Conservation (phyloP, 2,113 vertebrate genomes). For the Nibea coibor region DNA sequence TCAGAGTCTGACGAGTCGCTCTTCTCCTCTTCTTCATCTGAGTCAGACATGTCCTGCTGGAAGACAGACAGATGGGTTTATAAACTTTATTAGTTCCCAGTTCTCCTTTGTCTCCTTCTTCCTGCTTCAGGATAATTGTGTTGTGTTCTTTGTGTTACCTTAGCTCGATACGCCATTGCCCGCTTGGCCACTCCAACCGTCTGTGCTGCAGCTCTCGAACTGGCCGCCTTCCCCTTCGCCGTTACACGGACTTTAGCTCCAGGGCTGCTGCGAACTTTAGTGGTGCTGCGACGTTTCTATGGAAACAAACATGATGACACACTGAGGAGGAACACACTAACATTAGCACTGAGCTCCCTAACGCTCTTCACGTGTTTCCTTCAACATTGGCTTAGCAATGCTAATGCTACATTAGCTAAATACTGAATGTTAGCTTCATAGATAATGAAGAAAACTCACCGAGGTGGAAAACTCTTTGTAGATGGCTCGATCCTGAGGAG, state of each 20-base stretch:
- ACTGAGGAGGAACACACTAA: background rate
- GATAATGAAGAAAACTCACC: slow-evolving; percentile 70
- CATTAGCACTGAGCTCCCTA: background rate
- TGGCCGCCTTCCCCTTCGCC: slow-evolving; percentile 77
- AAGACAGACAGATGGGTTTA: slow-evolving; percentile 7
- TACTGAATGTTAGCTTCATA: background rate
- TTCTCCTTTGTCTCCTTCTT: no score
- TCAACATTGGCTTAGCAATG: no score
- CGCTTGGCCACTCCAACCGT: slow-evolving; percentile 78
- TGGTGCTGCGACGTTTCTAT: slow-evolving; percentile 83
- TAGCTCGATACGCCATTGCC: slow-evolving; percentile 85
- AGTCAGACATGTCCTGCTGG: slow-evolving; percentile 84
- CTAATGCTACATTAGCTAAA: background rate
- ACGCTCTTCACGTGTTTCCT: no score
- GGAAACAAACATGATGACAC: background rate
- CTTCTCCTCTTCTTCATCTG: slow-evolving; percentile 80
- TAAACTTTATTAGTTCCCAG: no score
- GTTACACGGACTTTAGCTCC: slow-evolving; percentile 79
- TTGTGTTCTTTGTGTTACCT: slow-evolving; percentile 69
- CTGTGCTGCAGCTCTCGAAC: slow-evolving; percentile 66
- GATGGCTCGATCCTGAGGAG: slow-evolving; percentile 82
- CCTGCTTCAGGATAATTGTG: no score
- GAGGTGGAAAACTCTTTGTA: slow-evolving; percentile 84
- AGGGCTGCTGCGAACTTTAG: slow-evolving; percentile 74
- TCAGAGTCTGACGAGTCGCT: slow-evolving; percentile 81